Evolutionary conservation across 2,797 vertebrate genomes (phyloP).

Genomic region (Onychomys leucogaster): DNA sequence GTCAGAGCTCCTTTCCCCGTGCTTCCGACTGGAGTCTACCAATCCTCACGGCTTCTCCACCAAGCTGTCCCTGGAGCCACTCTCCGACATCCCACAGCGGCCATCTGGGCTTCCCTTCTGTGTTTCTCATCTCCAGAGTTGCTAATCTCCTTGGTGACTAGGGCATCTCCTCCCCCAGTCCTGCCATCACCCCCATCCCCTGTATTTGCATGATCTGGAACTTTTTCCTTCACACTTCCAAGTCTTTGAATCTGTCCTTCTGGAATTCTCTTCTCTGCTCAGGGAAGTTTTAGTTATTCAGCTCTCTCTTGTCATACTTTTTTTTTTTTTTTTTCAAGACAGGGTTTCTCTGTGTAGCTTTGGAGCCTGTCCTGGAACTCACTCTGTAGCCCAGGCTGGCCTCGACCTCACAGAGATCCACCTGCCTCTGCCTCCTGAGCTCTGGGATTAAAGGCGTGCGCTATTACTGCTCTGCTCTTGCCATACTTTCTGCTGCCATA

Average conservation of each 20-base stretch:
- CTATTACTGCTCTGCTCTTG: too few species aligned
- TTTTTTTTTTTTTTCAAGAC: too few species aligned
- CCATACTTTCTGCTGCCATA: not conserved
- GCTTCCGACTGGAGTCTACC: not conserved
- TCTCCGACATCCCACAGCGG: not conserved
- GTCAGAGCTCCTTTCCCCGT: not conserved
- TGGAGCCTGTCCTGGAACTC: too few species aligned
- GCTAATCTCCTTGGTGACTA: not conserved
- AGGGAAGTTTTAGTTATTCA: constrained; percentile 26
- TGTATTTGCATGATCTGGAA: not conserved
- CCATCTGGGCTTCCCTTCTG: not conserved
- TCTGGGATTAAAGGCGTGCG: too few species aligned
- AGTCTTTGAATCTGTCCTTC: not conserved
- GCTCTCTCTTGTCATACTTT: not conserved
- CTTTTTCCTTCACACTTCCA: not conserved
- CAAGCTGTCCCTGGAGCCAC: not conserved
- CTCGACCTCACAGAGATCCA: too few species aligned
- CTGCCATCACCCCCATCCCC: not conserved
- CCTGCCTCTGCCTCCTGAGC: too few species aligned
- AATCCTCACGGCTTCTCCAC: not conserved
- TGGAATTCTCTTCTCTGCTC: not conserved
- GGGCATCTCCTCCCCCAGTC: not conserved
- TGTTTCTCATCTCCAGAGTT: fast-evolving
- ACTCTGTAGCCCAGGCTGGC: too few species aligned
- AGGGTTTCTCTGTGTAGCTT: too few species aligned